Conservation (phyloP, 1,140 invertebrate species). For the Forficula auricularia region DNA sequence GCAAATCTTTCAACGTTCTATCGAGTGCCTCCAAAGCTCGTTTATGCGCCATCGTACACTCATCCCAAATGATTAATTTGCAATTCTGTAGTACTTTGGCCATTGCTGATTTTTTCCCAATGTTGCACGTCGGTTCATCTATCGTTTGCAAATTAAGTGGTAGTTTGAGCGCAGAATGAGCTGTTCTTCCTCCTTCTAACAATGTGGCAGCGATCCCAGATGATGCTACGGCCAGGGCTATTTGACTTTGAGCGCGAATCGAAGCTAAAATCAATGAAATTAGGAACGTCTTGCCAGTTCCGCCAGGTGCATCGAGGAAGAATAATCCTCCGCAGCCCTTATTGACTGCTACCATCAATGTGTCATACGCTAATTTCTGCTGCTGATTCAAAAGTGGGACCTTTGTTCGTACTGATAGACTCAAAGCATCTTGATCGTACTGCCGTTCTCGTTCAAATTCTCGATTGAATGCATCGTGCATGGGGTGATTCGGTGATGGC, state of each 20-base stretch:
- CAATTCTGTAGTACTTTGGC: too few species aligned
- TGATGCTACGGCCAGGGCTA: slow-evolving; percentile 24
- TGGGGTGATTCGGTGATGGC: too few species aligned
- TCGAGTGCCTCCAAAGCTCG: too few species aligned
- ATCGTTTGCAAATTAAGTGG: slow-evolving; percentile 11
- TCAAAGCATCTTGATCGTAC: too few species aligned
- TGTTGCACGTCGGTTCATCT: too few species aligned
- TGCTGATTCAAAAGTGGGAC: slow-evolving; percentile 20
- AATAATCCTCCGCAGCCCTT: too few species aligned
- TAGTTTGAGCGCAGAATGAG: slow-evolving; percentile 21
- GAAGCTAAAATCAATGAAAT: slow-evolving; percentile 23
- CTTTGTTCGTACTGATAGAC: slow-evolving; percentile 19
- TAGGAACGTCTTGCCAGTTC: slow-evolving; percentile 27
- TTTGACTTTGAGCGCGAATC: slow-evolving; percentile 18
- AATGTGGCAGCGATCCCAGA: slow-evolving; percentile 19
- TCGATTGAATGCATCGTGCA: too few species aligned
- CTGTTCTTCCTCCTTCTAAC: slow-evolving; percentile 16
- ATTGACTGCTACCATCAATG: slow-evolving; percentile 22
- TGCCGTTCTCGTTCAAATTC: too few species aligned
- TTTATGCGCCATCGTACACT: too few species aligned
- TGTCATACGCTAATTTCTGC: slow-evolving; percentile 23
- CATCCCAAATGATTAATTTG: too few species aligned
- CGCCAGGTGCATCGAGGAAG: slow-evolving; percentile 29
- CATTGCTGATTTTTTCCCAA: too few species aligned
- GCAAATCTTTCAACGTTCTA: too few species aligned